Evolutionary conservation across 2,888 invertebrate species (phyloP), one percentile per base, ranked within the genome.

Genomic region (Tiliacea aurago): DNA sequence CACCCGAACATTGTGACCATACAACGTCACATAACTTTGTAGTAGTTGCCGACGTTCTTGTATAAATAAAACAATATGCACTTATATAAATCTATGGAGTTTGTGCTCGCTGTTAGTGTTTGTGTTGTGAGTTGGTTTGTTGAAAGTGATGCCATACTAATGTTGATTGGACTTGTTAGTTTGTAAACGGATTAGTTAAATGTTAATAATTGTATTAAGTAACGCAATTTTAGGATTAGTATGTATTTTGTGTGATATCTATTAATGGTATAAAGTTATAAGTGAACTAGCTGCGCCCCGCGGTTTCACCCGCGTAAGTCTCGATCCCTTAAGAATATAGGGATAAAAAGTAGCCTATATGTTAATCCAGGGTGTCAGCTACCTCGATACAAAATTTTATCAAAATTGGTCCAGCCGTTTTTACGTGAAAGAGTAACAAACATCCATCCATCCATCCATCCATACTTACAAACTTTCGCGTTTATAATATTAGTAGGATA

Each of bases 1-100:
- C 78, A 51, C 70, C 78, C 81, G 72, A 63, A 73, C 86, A 90
- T 90, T 91, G 91, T 91, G 83, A 73, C 51, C n/a, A 51, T 64
- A 6, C 87, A 84, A 88, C 88, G 87, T 87, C 83, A 87, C 88
- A 89, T 88, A 87, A 89, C 83, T 89, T 84, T 84, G 81, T 85
- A 47, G 66, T 74, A 85, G 76, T 81, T 63, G 73, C 73, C 63
- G 53, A 81, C 67, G 78, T 78, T 73, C 81, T 76, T 84, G 78
- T 70, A 51, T 61, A 80, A 83, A 81, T 84, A 80, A 78, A 86
- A 83, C 82, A 81, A 80, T 76, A 77, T 70, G 64, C 51, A 76
- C 73, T 76, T 63, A 70, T 61, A 75, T 53, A 56, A 71, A 75
- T 74, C 47, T 75, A 68, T 73, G 58, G 37, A 71, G 49, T 61